phyloP scores from a whole-genome alignment of 2,888 invertebrate genomes.

The Acheta domesticus region DNA sequence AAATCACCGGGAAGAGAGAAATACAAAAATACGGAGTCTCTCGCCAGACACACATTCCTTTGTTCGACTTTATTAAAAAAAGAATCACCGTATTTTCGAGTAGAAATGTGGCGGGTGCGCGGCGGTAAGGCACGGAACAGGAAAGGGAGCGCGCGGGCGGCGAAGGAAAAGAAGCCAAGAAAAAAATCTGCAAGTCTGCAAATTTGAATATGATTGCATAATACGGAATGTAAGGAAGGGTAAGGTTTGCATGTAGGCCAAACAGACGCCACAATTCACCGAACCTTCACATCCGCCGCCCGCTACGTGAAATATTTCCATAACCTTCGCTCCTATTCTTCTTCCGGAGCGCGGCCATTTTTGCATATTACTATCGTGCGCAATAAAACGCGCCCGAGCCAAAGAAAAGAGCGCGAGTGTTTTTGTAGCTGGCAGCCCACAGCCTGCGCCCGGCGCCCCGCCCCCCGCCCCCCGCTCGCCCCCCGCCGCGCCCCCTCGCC shows the following conservation, averaged over 20 bases:
- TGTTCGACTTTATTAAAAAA: conserved; percentile 29
- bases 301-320: conserved; percentile 18
- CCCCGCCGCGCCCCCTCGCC: no score
- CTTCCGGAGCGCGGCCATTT: not conserved
- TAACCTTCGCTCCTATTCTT: conserved; percentile 1
- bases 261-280: conserved; percentile 32
- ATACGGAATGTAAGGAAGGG: conserved; percentile 23
- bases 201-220: conserved; percentile 36
- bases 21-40: conserved; percentile 52
- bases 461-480: no score
- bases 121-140: conserved; percentile 24
- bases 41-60: conserved; percentile 49
- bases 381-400: not conserved
- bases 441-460: not conserved
- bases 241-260: conserved; percentile 19
- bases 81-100: conserved; percentile 30
- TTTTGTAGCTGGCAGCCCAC: conserved; percentile 9
- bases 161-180: not conserved
- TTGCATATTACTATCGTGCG: conserved; percentile 2
- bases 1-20: conserved; percentile 50
- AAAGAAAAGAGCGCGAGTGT: conserved; percentile 5
- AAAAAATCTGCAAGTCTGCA: conserved; percentile 30
- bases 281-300: conserved; percentile 29
- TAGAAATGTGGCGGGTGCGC: conserved; percentile 19
- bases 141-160: not conserved